Base-by-base conservation (phyloP, 2,888 invertebrate genomes). In the Mellilla xanthometata region DNA sequence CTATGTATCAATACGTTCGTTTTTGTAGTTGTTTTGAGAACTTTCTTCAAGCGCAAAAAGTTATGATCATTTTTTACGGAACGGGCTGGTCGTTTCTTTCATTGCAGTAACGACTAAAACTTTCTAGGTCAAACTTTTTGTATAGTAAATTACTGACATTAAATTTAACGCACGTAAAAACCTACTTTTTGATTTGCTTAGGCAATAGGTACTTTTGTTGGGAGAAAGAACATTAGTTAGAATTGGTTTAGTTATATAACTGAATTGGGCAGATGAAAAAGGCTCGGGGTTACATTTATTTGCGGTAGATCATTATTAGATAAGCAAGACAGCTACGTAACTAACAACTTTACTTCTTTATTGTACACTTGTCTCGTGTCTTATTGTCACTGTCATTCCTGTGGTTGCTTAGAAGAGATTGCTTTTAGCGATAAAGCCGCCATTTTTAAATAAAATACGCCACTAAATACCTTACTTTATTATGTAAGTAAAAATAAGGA, bases 61-160 rank as follows among this genome's bases (percentile, higher is more conserved):
- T 8, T 22, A 34, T 32, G 39, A 23, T 24, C 12, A 38, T 31
- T 52, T 47, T 43, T 47, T 43, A 31, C 19, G 9, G 12, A 35
- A 12, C 11, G 0, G 8, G 7, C 33, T 12, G 28, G 22, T 28
- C 23, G 15, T 39, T 35, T 41, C 27, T 42, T 44, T n/a, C 39
- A 41, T 32, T 12, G 29, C n/a, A 29, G 22, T 29, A 35, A 49
- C 26, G 41, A 35, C 33, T 12, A 40, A 32, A 9, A 39, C 33
- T 49, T 44, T 54, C 52, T 54, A 30, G 52, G 52, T 49, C 39
- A 49, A 45, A 33, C 39, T 46, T 52, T 47, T 54, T 42, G 13
- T 44, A 40, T 36, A 12, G 40, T 47, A 41, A 44, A 36, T 50
- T 41, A 39, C 43, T 2, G 22, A 26, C 36, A 42, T 49, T 42